phyloP scores from a whole-genome alignment of 2,113 vertebrate species.

The Alosa alosa region DNA sequence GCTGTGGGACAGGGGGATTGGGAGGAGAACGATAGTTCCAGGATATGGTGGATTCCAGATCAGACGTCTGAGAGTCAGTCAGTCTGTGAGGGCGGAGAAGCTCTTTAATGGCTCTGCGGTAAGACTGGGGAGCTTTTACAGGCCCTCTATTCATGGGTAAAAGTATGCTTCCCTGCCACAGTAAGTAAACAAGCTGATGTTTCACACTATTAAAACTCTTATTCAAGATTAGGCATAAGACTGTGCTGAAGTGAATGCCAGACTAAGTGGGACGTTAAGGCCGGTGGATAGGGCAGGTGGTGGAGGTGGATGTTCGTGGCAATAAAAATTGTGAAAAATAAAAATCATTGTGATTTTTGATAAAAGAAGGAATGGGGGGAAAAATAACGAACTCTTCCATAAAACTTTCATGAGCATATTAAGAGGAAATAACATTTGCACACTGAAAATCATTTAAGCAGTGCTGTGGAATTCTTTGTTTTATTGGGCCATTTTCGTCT shows the following conservation, averaged over 20 bases:
- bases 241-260: neutral
- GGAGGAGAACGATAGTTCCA: neutral
- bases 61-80: conserved; percentile 1
- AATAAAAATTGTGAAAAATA: neutral
- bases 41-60: neutral
- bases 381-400: neutral
- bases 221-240: neutral
- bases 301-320: neutral
- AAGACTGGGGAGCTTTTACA: conserved; percentile 31
- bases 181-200: conserved; percentile 44
- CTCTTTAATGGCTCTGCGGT: conserved; percentile 22
- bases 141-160: conserved; percentile 37
- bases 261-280: neutral
- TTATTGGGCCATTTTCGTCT: neutral
- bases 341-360: neutral
- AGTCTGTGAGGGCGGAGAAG: conserved; percentile 6
- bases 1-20: neutral
- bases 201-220: conserved; percentile 31
- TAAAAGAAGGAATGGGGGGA: neutral
- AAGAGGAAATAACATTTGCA: conserved; percentile 31
- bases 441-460: conserved; percentile 29
- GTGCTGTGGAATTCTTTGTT: conserved; percentile 19
- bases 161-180: conserved; percentile 24
- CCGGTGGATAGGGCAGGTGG: neutral
- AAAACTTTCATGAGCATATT: conserved; percentile 32